Evolutionary conservation across 2,888 invertebrate genomes (phyloP).

Genomic region (Lycaena phlaeas): DNA sequence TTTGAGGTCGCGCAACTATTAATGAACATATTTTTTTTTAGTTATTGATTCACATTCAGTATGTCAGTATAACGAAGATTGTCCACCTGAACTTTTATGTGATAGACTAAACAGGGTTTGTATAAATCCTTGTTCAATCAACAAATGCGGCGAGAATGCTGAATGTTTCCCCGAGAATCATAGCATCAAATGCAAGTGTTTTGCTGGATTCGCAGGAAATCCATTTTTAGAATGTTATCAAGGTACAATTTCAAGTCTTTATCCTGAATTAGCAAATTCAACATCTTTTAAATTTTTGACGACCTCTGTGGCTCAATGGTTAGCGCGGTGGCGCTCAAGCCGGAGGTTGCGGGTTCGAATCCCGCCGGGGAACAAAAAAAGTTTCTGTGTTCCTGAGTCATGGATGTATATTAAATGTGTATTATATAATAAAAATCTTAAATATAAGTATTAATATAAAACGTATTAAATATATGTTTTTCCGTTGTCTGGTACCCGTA

Average conservation of each 20-base stretch:
- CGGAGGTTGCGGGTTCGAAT: too few relatives aligned
- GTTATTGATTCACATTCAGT: slow-evolving; percentile 57
- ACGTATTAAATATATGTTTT: too few relatives aligned
- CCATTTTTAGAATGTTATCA: slow-evolving; percentile 80
- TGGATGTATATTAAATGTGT: too few relatives aligned
- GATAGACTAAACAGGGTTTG: slow-evolving; percentile 88
- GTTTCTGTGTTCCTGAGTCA: too few relatives aligned
- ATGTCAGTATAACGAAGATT: slow-evolving; percentile 93
- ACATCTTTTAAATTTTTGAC: too few relatives aligned
- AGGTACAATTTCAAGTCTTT: slow-evolving; percentile 58
- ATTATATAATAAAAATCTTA: too few relatives aligned
- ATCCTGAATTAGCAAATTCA: too few relatives aligned
- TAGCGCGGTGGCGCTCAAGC: too few relatives aligned
- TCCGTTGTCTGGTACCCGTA: too few relatives aligned
- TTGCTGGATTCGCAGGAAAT: slow-evolving; percentile 82
- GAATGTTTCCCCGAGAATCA: slow-evolving; percentile 84
- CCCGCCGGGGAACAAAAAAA: too few relatives aligned
- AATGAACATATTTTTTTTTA: slow-evolving; percentile 28
- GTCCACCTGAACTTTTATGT: slow-evolving; percentile 88
- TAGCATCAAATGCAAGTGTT: slow-evolving; percentile 83
- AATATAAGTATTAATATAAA: too few relatives aligned
- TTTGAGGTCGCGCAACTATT: slow-evolving; percentile 2
- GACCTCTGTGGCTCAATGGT: too few relatives aligned
- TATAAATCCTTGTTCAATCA: slow-evolving; percentile 84
- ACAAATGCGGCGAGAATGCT: slow-evolving; percentile 87